Evolutionary conservation across 2,888 invertebrate genomes (phyloP).

Genomic region (Chloroclysta siterata): DNA sequence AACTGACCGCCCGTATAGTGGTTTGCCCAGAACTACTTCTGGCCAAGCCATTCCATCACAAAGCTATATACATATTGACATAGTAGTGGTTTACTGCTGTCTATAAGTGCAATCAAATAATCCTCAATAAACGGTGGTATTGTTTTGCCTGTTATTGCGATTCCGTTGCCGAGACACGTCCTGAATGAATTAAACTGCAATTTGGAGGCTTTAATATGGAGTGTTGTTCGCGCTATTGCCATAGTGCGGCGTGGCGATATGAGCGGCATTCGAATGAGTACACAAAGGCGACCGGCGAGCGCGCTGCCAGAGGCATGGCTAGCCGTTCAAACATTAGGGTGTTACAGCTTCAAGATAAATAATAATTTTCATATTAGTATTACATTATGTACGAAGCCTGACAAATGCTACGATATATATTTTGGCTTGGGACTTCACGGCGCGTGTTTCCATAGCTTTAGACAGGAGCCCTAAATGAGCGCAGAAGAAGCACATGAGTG

Average conservation of each 20-base stretch:
- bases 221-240: conserved; percentile 79
- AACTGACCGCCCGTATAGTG: conserved; percentile 5
- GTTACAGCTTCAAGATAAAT: neutral
- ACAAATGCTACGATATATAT: too few species aligned
- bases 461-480: too few species aligned
- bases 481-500: too few species aligned
- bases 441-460: too few species aligned
- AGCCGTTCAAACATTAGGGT: conserved; percentile 7
- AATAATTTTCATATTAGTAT: neutral
- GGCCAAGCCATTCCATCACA: conserved; percentile 12
- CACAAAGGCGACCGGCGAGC: conserved; percentile 68
- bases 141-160: conserved; percentile 82
- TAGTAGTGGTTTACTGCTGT: conserved; percentile 40
- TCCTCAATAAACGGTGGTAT: conserved; percentile 73
- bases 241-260: conserved; percentile 72
- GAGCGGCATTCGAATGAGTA: conserved; percentile 79
- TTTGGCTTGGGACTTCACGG: too few species aligned
- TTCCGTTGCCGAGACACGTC: conserved; percentile 82
- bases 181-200: conserved; percentile 84
- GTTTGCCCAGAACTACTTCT: conserved; percentile 13
- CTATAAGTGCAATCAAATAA: conserved; percentile 68
- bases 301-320: conserved; percentile 40
- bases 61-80: conserved; percentile 20
- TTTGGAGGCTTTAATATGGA: conserved; percentile 83
- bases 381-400: neutral